Conservation (phyloP, 1,140 invertebrate genomes). For the Achroia grisella region DNA sequence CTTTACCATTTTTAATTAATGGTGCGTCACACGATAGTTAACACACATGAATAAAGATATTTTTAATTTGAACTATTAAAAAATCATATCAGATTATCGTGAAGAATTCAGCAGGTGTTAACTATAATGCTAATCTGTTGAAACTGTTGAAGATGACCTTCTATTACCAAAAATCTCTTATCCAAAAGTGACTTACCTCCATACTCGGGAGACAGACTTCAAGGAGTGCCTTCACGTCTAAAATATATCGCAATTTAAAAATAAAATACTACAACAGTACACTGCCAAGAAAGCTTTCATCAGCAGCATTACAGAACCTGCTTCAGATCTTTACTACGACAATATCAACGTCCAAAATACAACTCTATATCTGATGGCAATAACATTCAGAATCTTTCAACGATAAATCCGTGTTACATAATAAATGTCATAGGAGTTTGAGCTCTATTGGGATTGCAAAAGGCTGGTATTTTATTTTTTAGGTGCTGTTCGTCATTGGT, state of each 20-base stretch:
- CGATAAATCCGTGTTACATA: background rate
- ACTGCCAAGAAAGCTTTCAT: conserved; percentile 53
- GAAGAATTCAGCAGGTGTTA: too few species aligned
- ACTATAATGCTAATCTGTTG: too few species aligned
- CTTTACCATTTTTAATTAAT: too few species aligned
- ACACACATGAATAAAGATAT: too few species aligned
- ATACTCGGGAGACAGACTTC: conserved; percentile 1
- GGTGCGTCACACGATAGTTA: too few species aligned
- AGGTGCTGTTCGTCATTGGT: conserved; percentile 11
- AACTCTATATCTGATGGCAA: conserved; percentile 3
- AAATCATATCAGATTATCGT: too few species aligned
- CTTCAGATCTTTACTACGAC: conserved; percentile 39
- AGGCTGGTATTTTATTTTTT: conserved; percentile 7
- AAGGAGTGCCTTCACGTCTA: conserved; percentile 11
- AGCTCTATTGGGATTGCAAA: conserved; percentile 14
- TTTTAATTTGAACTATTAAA: too few species aligned
- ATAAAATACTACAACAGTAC: conserved; percentile 42
- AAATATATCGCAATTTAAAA: conserved; percentile 50
- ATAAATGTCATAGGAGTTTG: conserved; percentile 15
- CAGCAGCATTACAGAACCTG: conserved; percentile 37
- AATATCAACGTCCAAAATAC: conserved; percentile 7
- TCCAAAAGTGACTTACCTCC: too few species aligned
- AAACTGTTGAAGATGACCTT: too few species aligned
- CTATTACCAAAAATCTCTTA: too few species aligned
- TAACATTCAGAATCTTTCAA: background rate